Conservation (phyloP, 2,113 vertebrate species). For the Ia io region DNA sequence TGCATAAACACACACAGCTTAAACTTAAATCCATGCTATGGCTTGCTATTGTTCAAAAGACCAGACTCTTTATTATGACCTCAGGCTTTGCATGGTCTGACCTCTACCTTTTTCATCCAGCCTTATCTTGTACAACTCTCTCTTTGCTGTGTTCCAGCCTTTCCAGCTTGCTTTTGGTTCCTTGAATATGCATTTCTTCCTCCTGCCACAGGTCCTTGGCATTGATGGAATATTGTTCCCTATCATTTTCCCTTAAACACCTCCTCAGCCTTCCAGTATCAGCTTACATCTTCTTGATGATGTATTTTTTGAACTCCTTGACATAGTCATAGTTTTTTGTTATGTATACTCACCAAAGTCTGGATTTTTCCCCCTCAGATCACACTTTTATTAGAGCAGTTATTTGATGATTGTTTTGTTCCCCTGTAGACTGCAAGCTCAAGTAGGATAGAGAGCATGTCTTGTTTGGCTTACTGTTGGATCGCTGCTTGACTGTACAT, state of each 20-base stretch:
- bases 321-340: neutral
- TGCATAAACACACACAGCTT: neutral
- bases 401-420: constrained; percentile 48
- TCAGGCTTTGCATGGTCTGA: neutral
- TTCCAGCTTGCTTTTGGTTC: neutral
- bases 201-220: neutral
- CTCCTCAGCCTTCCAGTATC: neutral
- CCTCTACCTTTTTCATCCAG: neutral
- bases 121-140: neutral
- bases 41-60: neutral
- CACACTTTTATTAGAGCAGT: neutral
- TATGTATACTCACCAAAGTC: neutral
- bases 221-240: neutral
- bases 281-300: constrained; percentile 18
- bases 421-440: neutral
- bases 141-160: neutral
- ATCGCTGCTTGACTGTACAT: neutral
- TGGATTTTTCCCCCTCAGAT: neutral
- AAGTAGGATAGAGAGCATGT: neutral
- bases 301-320: constrained; percentile 37
- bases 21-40: neutral
- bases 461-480: neutral
- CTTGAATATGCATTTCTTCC: constrained; percentile 10
- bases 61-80: neutral
- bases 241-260: neutral